Conservation (phyloP, 2,888 invertebrate genomes). For the Eupithecia tripunctaria region DNA sequence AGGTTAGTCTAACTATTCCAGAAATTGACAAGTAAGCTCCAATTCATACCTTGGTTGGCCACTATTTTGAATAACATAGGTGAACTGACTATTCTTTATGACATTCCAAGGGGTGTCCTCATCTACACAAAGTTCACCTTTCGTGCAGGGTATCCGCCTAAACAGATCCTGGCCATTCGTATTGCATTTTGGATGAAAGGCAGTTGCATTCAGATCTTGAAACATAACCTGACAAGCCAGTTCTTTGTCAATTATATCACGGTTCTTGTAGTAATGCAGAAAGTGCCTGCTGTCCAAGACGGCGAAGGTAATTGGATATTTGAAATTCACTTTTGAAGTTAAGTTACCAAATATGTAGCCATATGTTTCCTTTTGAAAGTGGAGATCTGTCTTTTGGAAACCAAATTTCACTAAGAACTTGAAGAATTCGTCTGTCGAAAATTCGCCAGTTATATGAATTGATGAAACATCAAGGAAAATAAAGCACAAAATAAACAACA, state of each 20-base stretch:
- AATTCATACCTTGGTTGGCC: constrained; percentile 91
- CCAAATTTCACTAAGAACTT: constrained; percentile 97
- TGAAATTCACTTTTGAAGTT: constrained; percentile 88
- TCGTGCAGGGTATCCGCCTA: constrained; percentile 93
- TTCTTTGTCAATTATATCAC: constrained; percentile 86
- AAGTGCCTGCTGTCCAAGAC: constrained; percentile 95
- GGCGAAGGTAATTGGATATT: constrained; percentile 91
- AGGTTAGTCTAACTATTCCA: not conserved
- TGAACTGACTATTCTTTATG: constrained; percentile 95
- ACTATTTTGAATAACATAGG: constrained; percentile 95
- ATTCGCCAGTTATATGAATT: constrained; percentile 75
- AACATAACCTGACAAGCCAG: constrained; percentile 95
- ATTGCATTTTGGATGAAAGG: constrained; percentile 94
- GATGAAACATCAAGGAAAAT: constrained; percentile 60
- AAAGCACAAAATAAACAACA: constrained; percentile 61
- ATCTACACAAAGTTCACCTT: constrained; percentile 90
- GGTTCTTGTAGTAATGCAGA: constrained; percentile 94
- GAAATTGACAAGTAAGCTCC: not conserved
- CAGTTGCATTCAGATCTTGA: constrained; percentile 90
- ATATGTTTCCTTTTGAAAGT: constrained; percentile 92
- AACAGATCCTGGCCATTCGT: constrained; percentile 90
- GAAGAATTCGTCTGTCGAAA: constrained; percentile 88
- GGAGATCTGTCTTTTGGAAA: constrained; percentile 96
- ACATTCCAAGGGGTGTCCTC: constrained; percentile 95
- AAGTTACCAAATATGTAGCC: constrained; percentile 99